Evolutionary conservation across 2,797 vertebrate genomes (phyloP).

Genomic region (Smutsia gigantea): DNA sequence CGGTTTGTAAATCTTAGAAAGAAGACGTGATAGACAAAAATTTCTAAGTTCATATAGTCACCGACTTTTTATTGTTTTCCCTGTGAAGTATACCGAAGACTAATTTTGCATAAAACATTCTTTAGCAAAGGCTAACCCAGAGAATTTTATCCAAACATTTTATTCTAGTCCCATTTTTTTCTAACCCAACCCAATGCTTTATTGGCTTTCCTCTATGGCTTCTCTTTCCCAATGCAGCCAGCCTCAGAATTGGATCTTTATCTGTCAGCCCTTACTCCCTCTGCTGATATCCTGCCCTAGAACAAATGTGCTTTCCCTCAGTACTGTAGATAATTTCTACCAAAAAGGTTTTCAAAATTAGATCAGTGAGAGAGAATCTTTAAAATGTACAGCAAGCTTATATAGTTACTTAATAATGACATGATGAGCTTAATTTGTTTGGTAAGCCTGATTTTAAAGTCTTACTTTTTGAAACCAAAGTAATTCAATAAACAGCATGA

Average conservation of each 20-base stretch:
- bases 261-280: not conserved
- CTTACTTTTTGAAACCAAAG: not conserved
- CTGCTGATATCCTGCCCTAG: not conserved
- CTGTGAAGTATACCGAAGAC: not conserved
- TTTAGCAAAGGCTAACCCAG: not conserved
- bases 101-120: not conserved
- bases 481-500: not conserved
- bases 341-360: not conserved
- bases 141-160: not conserved
- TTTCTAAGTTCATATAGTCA: not conserved
- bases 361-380: not conserved
- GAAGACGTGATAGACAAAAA: not conserved
- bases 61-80: not conserved
- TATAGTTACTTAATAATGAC: not conserved
- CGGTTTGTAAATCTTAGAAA: not conserved
- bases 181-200: not conserved
- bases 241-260: not conserved
- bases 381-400: not conserved
- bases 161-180: not conserved
- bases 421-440: not conserved
- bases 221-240: not conserved
- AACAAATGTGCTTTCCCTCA: not conserved
- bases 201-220: not conserved
- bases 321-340: not conserved
- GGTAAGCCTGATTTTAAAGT: constrained; percentile 11